Base-by-base conservation (phyloP, 2,113 vertebrate genomes). In the Ammodytes dubius region DNA sequence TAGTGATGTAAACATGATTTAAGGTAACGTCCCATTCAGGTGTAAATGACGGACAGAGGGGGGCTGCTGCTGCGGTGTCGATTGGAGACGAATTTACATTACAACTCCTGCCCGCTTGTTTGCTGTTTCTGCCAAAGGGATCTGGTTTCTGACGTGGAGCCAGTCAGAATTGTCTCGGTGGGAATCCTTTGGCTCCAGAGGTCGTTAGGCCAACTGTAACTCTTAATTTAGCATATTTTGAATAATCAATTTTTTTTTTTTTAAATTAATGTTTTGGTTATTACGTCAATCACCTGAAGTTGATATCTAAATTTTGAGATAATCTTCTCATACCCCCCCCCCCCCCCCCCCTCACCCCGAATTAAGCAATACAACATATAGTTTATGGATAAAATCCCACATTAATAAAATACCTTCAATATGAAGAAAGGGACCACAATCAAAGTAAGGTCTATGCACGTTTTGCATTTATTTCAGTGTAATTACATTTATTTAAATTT, bases 21-120 rank as follows among this genome's bases (percentile, higher is more conserved):
- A n/a, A 83, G 8, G 74, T 84, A 74, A 85, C 61, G 45, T 86
- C 64, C 49, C 49, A 91, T 95, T 95, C 91, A 95, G 65, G 82
- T 95, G 93, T 71, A 89, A 95, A 95, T 94, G 19, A 0, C 0
- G 35, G 61, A 74, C 52, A 52, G 43, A 72, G 77, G 70, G 19
- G 70, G 27, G 27, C 27, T 27, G 27, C 27, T 27, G 27, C 27
- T 63, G 19, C 42, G 11, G 83, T 79, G 89, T 92, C 79, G 83
- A 89, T 65, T 69, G 80, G 87, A 66, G 65, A 43, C 52, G n/a
- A 12, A 89, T 91, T 92, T 86, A 52, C 94, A 92, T 92, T 70
- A 90, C 89, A 90, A 86, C n/a, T 66, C 59, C 3, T 5, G 13
- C 7, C 47, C 12, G 46, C 46, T 70, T 67, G 81, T 40, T 27